Evolutionary conservation across 2,113 vertebrate genomes (phyloP).

Genomic region (Phoenicopterus ruber): DNA sequence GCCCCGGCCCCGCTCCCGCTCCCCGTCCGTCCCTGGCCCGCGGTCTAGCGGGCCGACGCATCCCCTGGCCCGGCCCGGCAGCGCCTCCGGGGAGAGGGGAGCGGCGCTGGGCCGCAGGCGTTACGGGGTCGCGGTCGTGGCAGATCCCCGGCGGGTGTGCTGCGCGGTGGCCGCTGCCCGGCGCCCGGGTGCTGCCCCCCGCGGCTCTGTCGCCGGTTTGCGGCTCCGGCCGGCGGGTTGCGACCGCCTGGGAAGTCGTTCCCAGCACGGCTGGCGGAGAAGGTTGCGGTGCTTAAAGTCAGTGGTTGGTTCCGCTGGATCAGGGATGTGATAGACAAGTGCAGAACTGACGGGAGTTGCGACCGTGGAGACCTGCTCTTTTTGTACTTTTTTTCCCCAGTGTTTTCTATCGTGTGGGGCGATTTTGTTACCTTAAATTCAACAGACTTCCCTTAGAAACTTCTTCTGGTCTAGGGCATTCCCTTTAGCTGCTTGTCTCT

Average conservation of each 20-base stretch:
- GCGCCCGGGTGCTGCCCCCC: background rate
- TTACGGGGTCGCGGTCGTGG: background rate
- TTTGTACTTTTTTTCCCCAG: accelerated
- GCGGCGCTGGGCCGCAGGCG: background rate
- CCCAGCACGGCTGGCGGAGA: accelerated
- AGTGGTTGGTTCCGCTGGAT: background rate
- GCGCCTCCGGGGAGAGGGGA: background rate
- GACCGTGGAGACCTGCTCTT: background rate
- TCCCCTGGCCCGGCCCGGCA: too few relatives aligned
- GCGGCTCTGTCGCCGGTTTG: background rate
- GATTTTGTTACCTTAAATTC: background rate
- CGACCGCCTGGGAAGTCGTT: background rate
- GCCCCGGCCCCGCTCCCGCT: too few relatives aligned
- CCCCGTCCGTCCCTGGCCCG: too few relatives aligned
- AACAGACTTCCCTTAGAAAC: background rate
- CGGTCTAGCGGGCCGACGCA: accelerated
- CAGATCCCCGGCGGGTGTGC: too few relatives aligned
- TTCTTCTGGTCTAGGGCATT: accelerated
- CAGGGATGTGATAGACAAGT: accelerated
- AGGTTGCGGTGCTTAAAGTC: background rate
- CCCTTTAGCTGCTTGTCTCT: background rate
- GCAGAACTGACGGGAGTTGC: accelerated
- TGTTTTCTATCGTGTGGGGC: accelerated
- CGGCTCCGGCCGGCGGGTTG: background rate
- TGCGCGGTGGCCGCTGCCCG: too few relatives aligned